A percentile compares a stretch with the other conserved stretches of the same genome.
phyloP scores from a whole-genome alignment of 2,113 vertebrate genomes.

The Actenoides lindsayi region DNA sequence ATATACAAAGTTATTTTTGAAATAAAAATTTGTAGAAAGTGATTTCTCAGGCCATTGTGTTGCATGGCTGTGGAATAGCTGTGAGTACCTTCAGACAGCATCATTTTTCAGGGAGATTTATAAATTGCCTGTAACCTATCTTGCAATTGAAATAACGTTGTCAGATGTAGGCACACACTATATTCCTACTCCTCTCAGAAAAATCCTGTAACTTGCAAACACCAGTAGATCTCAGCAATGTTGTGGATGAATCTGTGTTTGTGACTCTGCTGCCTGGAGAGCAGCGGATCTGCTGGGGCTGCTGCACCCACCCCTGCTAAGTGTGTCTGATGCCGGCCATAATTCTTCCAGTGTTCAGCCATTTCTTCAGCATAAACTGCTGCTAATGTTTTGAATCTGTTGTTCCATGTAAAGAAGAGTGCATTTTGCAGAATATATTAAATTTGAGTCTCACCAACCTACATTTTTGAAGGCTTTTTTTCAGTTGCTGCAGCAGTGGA shows the following conservation, averaged over 20 bases:
- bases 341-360: background rate
- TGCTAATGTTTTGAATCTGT: background rate
- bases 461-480: background rate
- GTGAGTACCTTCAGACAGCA: background rate
- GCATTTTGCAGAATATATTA: background rate
- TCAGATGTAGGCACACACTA: background rate
- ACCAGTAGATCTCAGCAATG: background rate
- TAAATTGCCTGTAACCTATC: background rate
- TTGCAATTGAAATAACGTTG: background rate
- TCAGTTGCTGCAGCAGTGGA: background rate
- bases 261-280: background rate
- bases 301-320: background rate
- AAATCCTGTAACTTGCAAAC: background rate
- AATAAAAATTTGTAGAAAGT: background rate
- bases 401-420: background rate
- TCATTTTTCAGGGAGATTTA: background rate
- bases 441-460: background rate
- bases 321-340: background rate
- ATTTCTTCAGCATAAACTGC: background rate
- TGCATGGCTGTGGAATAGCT: background rate
- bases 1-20: slow-evolving; percentile 17
- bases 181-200: background rate
- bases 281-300: background rate
- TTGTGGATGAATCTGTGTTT: background rate
- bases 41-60: background rate